These are phyloP conservation scores for Hermaeophaga mercurialis DNA, from an alignment of 2,888 invertebrate genomes.

Conservation along the genomic window DNA sequence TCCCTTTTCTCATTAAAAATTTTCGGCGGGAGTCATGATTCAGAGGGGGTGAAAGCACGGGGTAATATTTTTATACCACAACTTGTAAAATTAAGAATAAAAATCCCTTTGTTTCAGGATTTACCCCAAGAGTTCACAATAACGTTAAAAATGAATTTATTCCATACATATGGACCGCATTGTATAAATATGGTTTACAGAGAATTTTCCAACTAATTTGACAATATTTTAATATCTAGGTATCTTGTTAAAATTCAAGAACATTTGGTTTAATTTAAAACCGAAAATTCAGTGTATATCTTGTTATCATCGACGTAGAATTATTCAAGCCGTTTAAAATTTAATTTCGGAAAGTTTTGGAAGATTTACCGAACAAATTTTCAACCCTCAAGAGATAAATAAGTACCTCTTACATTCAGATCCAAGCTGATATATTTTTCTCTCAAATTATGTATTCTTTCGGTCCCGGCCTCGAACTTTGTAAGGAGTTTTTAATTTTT, in stretches of 20 bases:
- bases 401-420: constrained; percentile 25
- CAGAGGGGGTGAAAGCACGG: too few relatives aligned
- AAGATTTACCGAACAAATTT: constrained; percentile 27
- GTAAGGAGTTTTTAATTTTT: constrained; percentile 35
- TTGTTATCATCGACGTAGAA: constrained; percentile 14
- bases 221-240: not conserved
- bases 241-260: not conserved
- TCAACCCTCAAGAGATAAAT: constrained; percentile 30
- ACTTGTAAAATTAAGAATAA: too few relatives aligned
- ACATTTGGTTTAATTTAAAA: constrained; percentile 6
- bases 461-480: constrained; percentile 18
- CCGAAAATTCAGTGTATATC: not conserved
- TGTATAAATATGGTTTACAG: too few relatives aligned
- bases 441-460: constrained; percentile 31
- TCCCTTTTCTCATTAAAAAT: too few relatives aligned
- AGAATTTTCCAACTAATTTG: too few relatives aligned
- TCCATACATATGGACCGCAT: too few relatives aligned
- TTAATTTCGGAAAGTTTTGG: constrained; percentile 31
- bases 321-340: constrained; percentile 30
- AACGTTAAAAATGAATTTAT: too few relatives aligned
- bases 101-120: too few relatives aligned
- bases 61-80: too few relatives aligned
- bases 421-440: constrained; percentile 30
- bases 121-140: too few relatives aligned
- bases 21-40: too few relatives aligned